These are phyloP conservation scores for Monodelphis domestica DNA, from an alignment of 2,797 vertebrate species.

Conservation along the genomic window DNA sequence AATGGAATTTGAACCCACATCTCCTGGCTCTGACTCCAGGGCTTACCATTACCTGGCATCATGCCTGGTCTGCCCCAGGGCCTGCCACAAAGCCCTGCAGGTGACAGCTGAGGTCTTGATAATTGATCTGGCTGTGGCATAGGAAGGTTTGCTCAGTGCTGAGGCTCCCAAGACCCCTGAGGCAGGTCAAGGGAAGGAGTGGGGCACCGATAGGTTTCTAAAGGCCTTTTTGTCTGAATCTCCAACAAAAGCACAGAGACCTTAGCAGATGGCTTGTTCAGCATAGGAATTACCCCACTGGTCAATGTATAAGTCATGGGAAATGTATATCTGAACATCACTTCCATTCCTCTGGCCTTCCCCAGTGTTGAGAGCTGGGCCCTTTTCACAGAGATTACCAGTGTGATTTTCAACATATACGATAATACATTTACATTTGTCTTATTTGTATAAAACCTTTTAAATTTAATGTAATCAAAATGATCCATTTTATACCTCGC, in stretches of 20 bases:
- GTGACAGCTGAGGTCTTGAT: not conserved
- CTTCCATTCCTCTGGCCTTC: not conserved
- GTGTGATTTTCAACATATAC: slow-evolving; percentile 30
- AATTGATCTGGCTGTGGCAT: not conserved
- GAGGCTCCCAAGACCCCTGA: not conserved
- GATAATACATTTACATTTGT: no score
- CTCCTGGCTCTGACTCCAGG: not conserved
- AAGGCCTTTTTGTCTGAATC: not conserved
- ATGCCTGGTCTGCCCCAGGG: not conserved
- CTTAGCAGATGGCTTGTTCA: not conserved
- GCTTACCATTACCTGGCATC: not conserved
- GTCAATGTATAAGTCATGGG: no score
- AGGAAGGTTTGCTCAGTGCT: not conserved
- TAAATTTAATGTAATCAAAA: no score
- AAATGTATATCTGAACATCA: not conserved
- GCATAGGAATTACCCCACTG: not conserved
- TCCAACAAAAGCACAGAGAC: not conserved
- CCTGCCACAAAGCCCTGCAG: no score
- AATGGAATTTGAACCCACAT: not conserved
- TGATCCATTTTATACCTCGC: no score
- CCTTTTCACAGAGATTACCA: slow-evolving; percentile 32
- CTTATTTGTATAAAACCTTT: no score
- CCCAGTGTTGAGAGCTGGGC: not conserved
- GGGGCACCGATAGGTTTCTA: not conserved
- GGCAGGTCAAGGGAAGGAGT: no score